Conservation (phyloP, 1,140 invertebrate species). For the Antheraea mylitta region DNA sequence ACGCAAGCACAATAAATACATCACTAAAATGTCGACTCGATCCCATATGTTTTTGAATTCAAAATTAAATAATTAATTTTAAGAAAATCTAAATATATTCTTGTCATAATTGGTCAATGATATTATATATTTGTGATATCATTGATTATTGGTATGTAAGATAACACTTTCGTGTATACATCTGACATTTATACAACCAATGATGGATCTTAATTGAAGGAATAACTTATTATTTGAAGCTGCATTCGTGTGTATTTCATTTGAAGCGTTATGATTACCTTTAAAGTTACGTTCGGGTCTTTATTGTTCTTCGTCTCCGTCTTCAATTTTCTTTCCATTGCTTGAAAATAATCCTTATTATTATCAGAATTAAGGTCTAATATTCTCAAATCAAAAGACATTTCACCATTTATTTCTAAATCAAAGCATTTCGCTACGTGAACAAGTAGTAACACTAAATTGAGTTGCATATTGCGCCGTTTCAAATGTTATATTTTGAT, state of each 20-base stretch:
- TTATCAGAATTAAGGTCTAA: background rate
- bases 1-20: no score
- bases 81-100: no score
- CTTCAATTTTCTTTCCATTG: background rate
- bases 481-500: background rate
- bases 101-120: no score
- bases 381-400: conserved; percentile 11
- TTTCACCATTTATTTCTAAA: conserved; percentile 9
- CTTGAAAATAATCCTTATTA: background rate
- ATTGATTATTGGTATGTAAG: background rate
- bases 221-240: background rate
- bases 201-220: background rate
- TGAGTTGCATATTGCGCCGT: background rate
- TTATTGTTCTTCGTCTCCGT: background rate
- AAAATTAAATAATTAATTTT: no score
- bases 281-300: background rate
- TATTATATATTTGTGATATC: no score
- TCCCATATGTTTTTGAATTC: no score
- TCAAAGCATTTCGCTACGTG: background rate
- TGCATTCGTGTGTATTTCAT: background rate
- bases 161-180: background rate
- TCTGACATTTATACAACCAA: background rate
- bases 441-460: background rate
- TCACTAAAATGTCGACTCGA: no score
- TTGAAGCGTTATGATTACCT: background rate